Evolutionary conservation across 2,888 invertebrate species (phyloP), one percentile per base, ranked within the genome.

Genomic region (Cataglyphis cursor): DNA sequence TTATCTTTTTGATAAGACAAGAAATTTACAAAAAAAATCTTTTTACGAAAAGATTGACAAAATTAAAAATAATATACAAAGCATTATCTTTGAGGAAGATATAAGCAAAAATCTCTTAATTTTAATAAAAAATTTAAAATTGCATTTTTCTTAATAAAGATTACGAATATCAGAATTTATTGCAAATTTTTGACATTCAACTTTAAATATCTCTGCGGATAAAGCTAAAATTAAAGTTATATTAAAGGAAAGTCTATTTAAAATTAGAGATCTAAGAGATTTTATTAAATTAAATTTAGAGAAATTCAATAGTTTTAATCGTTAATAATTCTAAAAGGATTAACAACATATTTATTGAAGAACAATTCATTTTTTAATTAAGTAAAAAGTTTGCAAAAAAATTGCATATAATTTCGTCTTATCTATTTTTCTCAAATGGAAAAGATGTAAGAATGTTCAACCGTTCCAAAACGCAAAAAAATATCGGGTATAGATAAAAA

Each of bases 101-200:
- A 64, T 44, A 35, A n/a, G 10, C 31, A 35, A 64, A 51, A 24
- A 18, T 35, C 31, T 35, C 48, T 75, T 75, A 35, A 65, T 64
- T 65, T 65, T 64, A 38, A 35, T 48, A 64, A 65, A 65, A 65
- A 51, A 65, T 75, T 44, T 21, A 18, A 64, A 48, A 75, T 75
- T 75, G 61, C 78, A 54, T 70, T 78, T 70, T 78, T 78, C 72
- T 9, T 10, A 51, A 38, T 15, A 21, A 68, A 61, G 35, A 38
- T 72, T 54, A 59, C 59, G 51, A 72, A 72, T 15, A 57, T 15
- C 18, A 44, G 44, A 64, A 48, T 48, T 75, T 21, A 65, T 31
- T 31, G 65, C 21, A 48, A 65, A 41, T 75, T 65, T 35, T 64
- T 65, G 65, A 75, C 65, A 64, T 75, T 75, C 18, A 64, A 75